phyloP scores from a whole-genome alignment of 2,888 invertebrate species.

The Mactromeris polynyma region DNA sequence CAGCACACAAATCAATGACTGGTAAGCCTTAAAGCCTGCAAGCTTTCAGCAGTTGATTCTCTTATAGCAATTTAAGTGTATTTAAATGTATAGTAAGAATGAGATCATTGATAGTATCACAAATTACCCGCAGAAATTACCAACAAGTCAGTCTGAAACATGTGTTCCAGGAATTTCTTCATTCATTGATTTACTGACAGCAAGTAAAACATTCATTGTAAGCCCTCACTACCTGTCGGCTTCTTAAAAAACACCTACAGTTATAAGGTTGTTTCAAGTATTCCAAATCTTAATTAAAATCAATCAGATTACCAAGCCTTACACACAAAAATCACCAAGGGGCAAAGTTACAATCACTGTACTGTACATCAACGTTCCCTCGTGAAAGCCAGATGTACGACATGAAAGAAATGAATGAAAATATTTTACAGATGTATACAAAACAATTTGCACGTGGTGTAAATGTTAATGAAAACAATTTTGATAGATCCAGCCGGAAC shows the following conservation, averaged over 20 bases:
- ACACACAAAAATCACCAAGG: background rate
- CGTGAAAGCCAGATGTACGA: background rate
- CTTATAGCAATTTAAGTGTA: background rate
- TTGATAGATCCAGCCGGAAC: background rate
- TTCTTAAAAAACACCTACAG: background rate
- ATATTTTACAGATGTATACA: conserved; percentile 16
- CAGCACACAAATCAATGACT: background rate
- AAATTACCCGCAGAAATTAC: background rate
- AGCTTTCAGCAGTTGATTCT: background rate
- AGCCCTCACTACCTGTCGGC: background rate
- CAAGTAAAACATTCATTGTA: background rate
- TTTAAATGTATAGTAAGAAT: background rate
- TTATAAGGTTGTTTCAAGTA: conserved; percentile 5
- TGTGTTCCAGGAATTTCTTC: background rate
- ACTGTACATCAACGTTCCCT: background rate
- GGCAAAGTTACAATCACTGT: background rate
- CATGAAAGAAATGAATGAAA: background rate
- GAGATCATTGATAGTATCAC: background rate
- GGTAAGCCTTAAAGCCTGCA: background rate
- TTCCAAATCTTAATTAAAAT: background rate
- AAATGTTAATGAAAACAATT: background rate
- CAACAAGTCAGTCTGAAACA: background rate
- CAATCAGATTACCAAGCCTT: background rate
- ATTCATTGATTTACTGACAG: background rate
- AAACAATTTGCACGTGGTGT: conserved; percentile 4